Percentiles rank a stretch among this genome's conserved stretches.
Conservation (phyloP, 35 echinoderm and acorn worm species). For the Apostichopus californicus region DNA sequence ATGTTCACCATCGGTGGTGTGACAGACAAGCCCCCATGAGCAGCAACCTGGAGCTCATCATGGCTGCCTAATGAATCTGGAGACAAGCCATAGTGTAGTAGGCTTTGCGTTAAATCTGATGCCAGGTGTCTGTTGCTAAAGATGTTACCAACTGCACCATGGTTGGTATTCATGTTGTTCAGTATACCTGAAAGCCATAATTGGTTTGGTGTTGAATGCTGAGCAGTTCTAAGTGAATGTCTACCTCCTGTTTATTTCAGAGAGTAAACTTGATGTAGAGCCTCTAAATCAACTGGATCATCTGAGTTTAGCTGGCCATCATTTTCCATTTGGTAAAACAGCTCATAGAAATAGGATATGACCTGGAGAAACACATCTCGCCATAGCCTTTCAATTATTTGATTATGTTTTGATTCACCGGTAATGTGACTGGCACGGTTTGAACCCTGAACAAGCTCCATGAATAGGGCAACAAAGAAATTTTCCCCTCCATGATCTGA, state of each 20-base stretch:
- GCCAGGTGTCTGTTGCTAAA: background rate
- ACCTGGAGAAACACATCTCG: slow-evolving; percentile 44
- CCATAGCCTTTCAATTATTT: slow-evolving; percentile 44
- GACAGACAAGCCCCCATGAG: background rate
- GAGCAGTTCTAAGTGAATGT: slow-evolving; percentile 29
- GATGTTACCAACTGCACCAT: slow-evolving; percentile 22
- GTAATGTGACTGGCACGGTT: slow-evolving; percentile 40
- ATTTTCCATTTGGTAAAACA: slow-evolving; percentile 33
- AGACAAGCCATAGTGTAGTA: slow-evolving; percentile 32
- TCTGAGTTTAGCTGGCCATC: slow-evolving; percentile 1
- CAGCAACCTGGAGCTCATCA: background rate
- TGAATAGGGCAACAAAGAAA: slow-evolving; percentile 18
- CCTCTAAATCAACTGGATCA: slow-evolving; percentile 22
- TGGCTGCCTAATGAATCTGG: background rate
- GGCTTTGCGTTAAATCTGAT: background rate
- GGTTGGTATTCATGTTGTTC: slow-evolving; percentile 2
- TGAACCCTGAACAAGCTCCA: slow-evolving; percentile 22
- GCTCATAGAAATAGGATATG: slow-evolving; percentile 37
- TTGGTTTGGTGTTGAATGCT: slow-evolving; percentile 25
- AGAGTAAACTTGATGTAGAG: slow-evolving; percentile 35
- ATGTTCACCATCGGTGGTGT: background rate
- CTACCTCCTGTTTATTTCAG: slow-evolving; percentile 41
- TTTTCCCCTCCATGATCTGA: slow-evolving; percentile 52
- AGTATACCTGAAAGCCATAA: slow-evolving; percentile 44
- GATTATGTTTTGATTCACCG: slow-evolving; percentile 44